Base-by-base conservation (phyloP, 2,113 vertebrate species). In the Ceyx melanurus region DNA sequence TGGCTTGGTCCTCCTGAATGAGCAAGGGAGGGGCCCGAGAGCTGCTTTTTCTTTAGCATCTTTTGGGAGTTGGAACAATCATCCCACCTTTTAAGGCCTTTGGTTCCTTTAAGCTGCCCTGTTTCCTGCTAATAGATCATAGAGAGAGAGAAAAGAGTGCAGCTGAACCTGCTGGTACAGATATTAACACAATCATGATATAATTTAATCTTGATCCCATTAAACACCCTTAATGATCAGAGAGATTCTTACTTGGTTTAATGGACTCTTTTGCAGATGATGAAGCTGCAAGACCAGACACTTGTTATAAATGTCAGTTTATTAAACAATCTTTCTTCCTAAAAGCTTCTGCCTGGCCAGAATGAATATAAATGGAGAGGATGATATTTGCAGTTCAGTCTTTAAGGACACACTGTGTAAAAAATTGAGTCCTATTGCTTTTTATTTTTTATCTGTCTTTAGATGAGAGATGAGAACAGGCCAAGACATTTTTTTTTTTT, bases 291-390 rank as follows among this genome's bases (percentile, higher is more conserved):
- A 16, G 82, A 13, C 62, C 88, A 91, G 93, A 45, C 82, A 66
- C 56, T 94, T 23, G 60, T 92, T 95, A 91, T 61, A 46, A 89
- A 77, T 88, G 79, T 82, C 94, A 80, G 75, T 94, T 95, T 93
- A 83, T 94, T 88, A 96, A 96, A 77, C 84, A 76, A 12, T 65
- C 33, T 51, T 85, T 91, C 2, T 35, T 72, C 51, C 85, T 89
- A 43, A 92, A 80, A 88, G 75, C 87, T 71, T 76, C 65, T 93
- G 76, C 50, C 75, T 43, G 60, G 31, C 64, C 68, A 91, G 75
- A 37, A 74, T 18, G 46, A 54, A 62, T 77, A 58, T 66, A 91
- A 92, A 93, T 82, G 88, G 50, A 76, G 67, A 72, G 28, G 71
- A 20, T 29, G 58, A 40, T 53, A 37, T 58, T 91, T 54, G 67